Percentiles rank a stretch among this genome's conserved stretches.
These are phyloP conservation scores for Felis chaus DNA, from an alignment of 2,113 vertebrate genomes.

Conservation along the genomic window DNA sequence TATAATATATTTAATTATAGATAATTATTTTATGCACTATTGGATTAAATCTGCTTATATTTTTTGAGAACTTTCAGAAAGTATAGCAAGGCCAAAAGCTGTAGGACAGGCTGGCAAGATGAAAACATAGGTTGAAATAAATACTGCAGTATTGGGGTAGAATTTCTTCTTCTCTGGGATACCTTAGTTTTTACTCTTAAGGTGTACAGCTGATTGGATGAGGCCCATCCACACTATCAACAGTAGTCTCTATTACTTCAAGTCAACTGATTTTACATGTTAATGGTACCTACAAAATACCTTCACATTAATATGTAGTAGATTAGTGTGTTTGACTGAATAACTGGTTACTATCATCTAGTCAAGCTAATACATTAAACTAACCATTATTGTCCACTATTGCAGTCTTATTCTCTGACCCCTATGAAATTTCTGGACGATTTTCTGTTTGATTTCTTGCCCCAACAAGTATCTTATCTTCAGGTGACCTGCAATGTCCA, in stretches of 20 bases:
- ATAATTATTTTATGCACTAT: not conserved
- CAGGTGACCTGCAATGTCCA: not conserved
- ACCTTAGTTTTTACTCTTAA: not conserved
- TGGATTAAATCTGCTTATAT: not conserved
- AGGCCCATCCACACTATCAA: not conserved
- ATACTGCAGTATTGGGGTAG: not conserved
- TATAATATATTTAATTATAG: not conserved
- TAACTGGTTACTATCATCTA: not conserved
- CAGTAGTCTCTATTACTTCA: not conserved
- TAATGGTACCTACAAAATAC: not conserved
- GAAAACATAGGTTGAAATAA: not conserved
- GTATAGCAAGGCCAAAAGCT: not conserved
- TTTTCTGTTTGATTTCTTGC: not conserved
- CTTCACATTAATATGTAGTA: not conserved
- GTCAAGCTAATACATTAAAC: not conserved
- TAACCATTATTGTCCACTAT: not conserved
- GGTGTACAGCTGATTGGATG: not conserved
- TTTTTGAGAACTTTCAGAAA: not conserved
- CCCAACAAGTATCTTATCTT: not conserved
- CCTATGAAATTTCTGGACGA: not conserved
- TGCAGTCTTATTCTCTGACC: not conserved
- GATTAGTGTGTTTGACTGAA: not conserved
- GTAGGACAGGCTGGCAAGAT: not conserved
- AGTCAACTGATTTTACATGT: not conserved
- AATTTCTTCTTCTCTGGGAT: not conserved